Evolutionary conservation across 2,797 vertebrate species (phyloP).

Genomic region (Pteropus rufus): DNA sequence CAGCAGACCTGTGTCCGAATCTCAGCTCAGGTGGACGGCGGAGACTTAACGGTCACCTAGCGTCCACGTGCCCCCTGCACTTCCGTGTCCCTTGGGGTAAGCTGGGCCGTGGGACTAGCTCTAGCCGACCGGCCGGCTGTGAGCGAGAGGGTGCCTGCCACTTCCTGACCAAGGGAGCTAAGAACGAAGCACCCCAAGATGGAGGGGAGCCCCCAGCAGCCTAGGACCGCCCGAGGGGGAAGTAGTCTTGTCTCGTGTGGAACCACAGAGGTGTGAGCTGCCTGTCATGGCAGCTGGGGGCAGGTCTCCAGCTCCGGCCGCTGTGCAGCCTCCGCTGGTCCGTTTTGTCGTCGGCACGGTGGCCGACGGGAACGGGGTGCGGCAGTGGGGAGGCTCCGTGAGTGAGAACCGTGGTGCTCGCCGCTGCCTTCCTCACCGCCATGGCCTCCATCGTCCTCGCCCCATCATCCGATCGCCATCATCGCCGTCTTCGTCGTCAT

Average conservation of each 20-base stretch:
- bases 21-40: fast-evolving
- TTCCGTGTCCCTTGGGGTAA: not conserved
- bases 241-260: not conserved
- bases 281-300: not conserved
- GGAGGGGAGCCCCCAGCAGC: fast-evolving
- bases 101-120: fast-evolving
- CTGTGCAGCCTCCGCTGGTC: fast-evolving
- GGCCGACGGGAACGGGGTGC: not conserved
- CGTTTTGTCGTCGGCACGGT: not conserved
- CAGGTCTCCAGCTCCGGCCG: not conserved
- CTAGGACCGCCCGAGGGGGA: fast-evolving
- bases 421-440: not conserved
- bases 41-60: fast-evolving
- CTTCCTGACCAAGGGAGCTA: not conserved
- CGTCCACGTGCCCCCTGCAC: fast-evolving
- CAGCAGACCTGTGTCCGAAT: no score
- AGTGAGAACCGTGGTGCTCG: fast-evolving
- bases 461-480: fast-evolving
- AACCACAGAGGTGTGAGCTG: fast-evolving
- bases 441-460: not conserved
- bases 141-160: fast-evolving
- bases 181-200: fast-evolving
- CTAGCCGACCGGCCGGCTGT: not conserved
- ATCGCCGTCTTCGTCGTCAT: fast-evolving
- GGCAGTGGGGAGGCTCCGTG: fast-evolving